These are phyloP conservation scores for Cotesia typhae DNA, from an alignment of 1,140 invertebrate genomes.

Conservation along the genomic window DNA sequence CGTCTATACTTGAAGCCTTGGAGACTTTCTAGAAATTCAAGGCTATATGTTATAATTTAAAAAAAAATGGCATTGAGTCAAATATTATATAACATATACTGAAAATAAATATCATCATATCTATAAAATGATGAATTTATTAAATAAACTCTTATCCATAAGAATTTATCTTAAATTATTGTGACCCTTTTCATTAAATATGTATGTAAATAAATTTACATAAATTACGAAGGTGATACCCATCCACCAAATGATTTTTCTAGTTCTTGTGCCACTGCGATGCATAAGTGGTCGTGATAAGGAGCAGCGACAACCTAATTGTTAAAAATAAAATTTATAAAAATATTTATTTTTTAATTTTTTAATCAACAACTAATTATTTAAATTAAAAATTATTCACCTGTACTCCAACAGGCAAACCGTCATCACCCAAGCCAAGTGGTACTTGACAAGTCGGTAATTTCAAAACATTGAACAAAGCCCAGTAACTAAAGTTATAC, in stretches of 20 bases:
- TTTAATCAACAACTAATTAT: neutral
- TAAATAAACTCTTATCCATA: no score
- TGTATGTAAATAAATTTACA: no score
- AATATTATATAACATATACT: no score
- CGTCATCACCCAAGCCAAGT: slow-evolving; percentile 55
- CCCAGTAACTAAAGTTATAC: slow-evolving; percentile 90
- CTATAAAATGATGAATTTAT: no score
- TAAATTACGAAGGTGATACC: slow-evolving; percentile 68
- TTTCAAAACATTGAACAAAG: slow-evolving; percentile 86
- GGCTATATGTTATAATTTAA: no score
- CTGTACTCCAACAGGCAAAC: slow-evolving; percentile 60
- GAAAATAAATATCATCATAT: no score
- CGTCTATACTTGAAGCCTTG: no score
- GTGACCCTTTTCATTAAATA: no score
- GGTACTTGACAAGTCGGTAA: slow-evolving; percentile 85
- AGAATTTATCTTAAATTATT: no score
- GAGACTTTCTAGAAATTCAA: no score
- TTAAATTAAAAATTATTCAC: slow-evolving; percentile 43
- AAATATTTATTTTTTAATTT: neutral
- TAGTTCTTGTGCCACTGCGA: slow-evolving; percentile 84
- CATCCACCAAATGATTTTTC: slow-evolving; percentile 86
- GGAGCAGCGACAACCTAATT: slow-evolving; percentile 76
- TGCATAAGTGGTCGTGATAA: slow-evolving; percentile 80
- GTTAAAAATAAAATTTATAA: neutral
- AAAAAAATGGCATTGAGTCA: no score